These are phyloP conservation scores for Drosophila kepulauana DNA, from an alignment of 1,140 invertebrate species.

Conservation along the genomic window DNA sequence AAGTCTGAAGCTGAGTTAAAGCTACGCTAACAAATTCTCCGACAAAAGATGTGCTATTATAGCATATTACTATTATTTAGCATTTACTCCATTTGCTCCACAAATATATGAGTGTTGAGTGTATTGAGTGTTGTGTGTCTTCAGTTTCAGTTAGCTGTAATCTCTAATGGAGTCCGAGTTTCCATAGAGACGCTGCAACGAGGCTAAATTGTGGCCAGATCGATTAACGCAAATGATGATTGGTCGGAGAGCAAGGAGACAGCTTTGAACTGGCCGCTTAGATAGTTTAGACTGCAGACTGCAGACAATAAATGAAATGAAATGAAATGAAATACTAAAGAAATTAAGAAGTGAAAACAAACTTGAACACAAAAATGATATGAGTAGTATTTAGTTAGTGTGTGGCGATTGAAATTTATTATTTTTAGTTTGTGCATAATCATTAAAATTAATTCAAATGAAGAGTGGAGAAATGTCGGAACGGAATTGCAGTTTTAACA, in stretches of 20 bases:
- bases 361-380: slow-evolving; percentile 6
- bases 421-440: slow-evolving; percentile 35
- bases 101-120: no score
- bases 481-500: slow-evolving; percentile 22
- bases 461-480: slow-evolving; percentile 40
- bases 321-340: slow-evolving; percentile 6
- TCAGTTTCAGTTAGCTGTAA: background rate
- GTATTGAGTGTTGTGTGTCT: no score
- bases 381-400: background rate
- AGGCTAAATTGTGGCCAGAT: slow-evolving; percentile 17
- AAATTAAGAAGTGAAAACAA: slow-evolving; percentile 42
- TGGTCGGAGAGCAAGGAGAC: slow-evolving; percentile 1
- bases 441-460: slow-evolving; percentile 49
- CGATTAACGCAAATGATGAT: slow-evolving; percentile 23
- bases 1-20: no score
- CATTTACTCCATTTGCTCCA: no score
- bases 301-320: background rate
- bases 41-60: no score
- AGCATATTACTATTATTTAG: no score
- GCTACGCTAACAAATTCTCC: no score
- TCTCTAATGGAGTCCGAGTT: background rate
- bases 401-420: slow-evolving; percentile 13
- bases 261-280: slow-evolving; percentile 11
- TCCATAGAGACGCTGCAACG: slow-evolving; percentile 14
- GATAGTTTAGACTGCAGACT: background rate